Base-by-base conservation (phyloP, 2,797 vertebrate species). In the Tauraco hartlaubi region DNA sequence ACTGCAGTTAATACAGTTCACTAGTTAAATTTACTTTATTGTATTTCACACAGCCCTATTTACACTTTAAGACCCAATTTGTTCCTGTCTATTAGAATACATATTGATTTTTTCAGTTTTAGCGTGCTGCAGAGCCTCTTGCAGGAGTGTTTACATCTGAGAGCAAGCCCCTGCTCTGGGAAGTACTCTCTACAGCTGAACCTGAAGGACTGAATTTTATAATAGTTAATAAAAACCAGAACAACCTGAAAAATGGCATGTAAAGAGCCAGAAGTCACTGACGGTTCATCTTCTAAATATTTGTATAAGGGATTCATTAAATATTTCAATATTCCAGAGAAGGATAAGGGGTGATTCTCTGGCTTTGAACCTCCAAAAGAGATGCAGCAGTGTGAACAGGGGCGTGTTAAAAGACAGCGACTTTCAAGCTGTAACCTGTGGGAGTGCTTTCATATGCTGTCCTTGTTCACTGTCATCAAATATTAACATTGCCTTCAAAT, bases 11-110 rank as follows among this genome's bases (percentile, higher is more conserved):
- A 92, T 90, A 91, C 68, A 88, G 81, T 67, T 77, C 76, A 75
- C 81, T 89, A 62, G 78, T 76, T 89, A 96, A 93, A 96, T 94
- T 93, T 92, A 93, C 92, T 85, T 95, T 85, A 85, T 91, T 95
- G 81, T 91, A 77, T 94, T 89, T 85, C 75, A 72, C 95, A 62
- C 68, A 71, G 63, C n/a, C 75, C 78, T 93, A 21, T 95, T 96
- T 92, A 93, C 86, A 91, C 81, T 87, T 93, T 80, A 77, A 92
- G 75, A 81, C 82, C 44, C 54, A 75, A 73, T 95, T 92, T 92
- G 86, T 84, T 89, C 80, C 82, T 67, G 82, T 90, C 95, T 86
- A 33, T 88, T 95, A 90, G 94, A 86, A 90, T 68, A 77, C 20
- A 49, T 76, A 95, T 96, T 85, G 94, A 94, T 92, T 97, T 94